Evolutionary conservation across 2,888 invertebrate species (phyloP).

Genomic region (Sclerodermus sp.): DNA sequence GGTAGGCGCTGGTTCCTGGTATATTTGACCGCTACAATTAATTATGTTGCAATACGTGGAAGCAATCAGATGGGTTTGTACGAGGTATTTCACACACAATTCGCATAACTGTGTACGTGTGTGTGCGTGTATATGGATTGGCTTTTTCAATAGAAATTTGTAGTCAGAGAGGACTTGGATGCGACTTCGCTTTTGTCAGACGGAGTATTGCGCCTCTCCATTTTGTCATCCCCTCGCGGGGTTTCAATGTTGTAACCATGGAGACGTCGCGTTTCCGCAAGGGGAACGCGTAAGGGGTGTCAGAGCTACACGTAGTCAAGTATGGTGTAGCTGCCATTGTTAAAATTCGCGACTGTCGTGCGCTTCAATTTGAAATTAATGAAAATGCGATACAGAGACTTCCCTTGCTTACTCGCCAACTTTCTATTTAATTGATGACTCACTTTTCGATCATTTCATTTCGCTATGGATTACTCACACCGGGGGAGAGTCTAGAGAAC

Average conservation of each 20-base stretch:
- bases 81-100: too few species aligned
- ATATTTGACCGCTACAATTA: too few species aligned
- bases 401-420: background rate
- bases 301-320: conserved; percentile 39
- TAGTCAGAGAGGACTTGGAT: conserved; percentile 26
- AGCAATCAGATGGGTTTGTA: too few species aligned
- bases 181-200: conserved; percentile 39
- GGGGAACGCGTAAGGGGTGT: conserved; percentile 47
- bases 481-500: too few species aligned
- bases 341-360: conserved; percentile 30
- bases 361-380: conserved; percentile 28
- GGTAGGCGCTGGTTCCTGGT: too few species aligned
- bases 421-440: conserved; percentile 2
- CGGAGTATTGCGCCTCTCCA: conserved; percentile 50
- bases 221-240: conserved; percentile 54
- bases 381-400: conserved; percentile 21
- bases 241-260: conserved; percentile 58
- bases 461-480: too few species aligned
- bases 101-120: too few species aligned
- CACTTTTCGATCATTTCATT: too few species aligned
- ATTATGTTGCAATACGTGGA: too few species aligned
- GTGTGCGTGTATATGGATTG: background rate
- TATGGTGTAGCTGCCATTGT: conserved; percentile 45
- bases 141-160: conserved; percentile 15
- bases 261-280: conserved; percentile 51